Percentiles rank a stretch among this genome's conserved stretches.
Conservation (phyloP, 2,888 invertebrate species). For the Nudaria mundana region DNA sequence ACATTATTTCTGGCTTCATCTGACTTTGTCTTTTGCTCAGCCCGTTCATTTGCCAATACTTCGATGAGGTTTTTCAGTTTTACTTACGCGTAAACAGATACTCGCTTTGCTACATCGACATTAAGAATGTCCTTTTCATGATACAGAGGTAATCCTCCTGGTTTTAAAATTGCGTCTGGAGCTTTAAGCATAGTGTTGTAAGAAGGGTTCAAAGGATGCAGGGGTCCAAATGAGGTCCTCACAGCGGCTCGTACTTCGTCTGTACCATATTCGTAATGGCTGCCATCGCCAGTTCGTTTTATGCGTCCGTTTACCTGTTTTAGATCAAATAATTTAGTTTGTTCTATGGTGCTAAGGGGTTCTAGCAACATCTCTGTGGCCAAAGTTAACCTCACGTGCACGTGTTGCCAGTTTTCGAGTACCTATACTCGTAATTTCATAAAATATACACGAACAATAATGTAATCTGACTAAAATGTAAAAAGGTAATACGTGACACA, state of each 20-base stretch:
- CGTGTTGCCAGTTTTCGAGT: too few species aligned
- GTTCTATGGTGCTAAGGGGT: too few species aligned
- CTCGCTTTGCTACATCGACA: conserved; percentile 17
- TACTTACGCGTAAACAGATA: conserved; percentile 6
- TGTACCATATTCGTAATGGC: conserved; percentile 75
- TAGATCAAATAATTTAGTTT: background rate
- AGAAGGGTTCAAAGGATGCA: conserved; percentile 67
- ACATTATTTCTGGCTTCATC: too few species aligned
- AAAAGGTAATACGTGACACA: too few species aligned
- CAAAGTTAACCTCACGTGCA: too few species aligned
- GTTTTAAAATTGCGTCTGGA: conserved; percentile 47
- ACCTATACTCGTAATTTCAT: too few species aligned
- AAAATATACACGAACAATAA: too few species aligned
- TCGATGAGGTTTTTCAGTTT: too few species aligned
- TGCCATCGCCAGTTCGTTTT: conserved; percentile 84
- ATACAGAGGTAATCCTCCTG: conserved; percentile 59
- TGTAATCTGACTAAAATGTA: too few species aligned
- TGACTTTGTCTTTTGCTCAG: too few species aligned
- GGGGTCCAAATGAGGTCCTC: conserved; percentile 46
- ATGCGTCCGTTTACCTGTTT: conserved; percentile 78
- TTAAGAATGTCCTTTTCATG: conserved; percentile 56
- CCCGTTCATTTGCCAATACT: too few species aligned
- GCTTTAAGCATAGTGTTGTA: conserved; percentile 51
- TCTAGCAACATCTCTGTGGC: too few species aligned
- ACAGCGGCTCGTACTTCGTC: conserved; percentile 53